phyloP scores from a whole-genome alignment of 2,797 vertebrate species.

The Acanthurus lineatus region DNA sequence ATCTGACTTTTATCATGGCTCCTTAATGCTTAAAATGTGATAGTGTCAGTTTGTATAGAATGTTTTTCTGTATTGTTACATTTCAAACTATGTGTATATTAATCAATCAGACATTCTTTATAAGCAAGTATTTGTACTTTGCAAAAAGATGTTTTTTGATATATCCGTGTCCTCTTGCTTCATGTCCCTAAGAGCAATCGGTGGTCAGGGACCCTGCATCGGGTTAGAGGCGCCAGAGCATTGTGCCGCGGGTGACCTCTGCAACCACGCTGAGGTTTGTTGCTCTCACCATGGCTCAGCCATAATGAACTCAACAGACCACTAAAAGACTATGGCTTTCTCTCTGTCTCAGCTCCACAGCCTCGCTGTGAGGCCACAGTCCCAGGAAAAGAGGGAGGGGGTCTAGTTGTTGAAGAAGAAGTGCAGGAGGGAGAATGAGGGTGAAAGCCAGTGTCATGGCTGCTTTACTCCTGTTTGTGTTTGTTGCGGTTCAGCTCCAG shows the following conservation, averaged over 20 bases:
- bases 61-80: too few relatives aligned
- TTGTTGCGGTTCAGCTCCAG: slow-evolving; percentile 20
- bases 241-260: slow-evolving; percentile 80
- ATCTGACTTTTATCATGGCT: too few relatives aligned
- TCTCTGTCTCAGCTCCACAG: slow-evolving; percentile 51
- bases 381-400: slow-evolving; percentile 7
- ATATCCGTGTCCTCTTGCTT: background rate
- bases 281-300: slow-evolving; percentile 79
- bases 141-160: too few relatives aligned
- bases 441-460: slow-evolving; percentile 35
- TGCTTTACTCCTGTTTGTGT: slow-evolving; percentile 32
- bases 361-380: slow-evolving; percentile 27
- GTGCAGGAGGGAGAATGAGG: background rate
- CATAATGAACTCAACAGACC: slow-evolving; percentile 83
- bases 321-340: slow-evolving; percentile 75
- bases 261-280: slow-evolving; percentile 80
- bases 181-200: slow-evolving; percentile 32
- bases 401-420: slow-evolving; percentile 1
- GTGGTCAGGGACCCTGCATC: slow-evolving; percentile 45
- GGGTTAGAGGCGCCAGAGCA: slow-evolving; percentile 76
- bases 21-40: too few relatives aligned
- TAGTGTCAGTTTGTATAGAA: too few relatives aligned
- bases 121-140: too few relatives aligned
- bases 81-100: too few relatives aligned
- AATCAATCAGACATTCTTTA: too few relatives aligned